Conservation (phyloP, 2,113 vertebrate species). For the Indicator indicator region DNA sequence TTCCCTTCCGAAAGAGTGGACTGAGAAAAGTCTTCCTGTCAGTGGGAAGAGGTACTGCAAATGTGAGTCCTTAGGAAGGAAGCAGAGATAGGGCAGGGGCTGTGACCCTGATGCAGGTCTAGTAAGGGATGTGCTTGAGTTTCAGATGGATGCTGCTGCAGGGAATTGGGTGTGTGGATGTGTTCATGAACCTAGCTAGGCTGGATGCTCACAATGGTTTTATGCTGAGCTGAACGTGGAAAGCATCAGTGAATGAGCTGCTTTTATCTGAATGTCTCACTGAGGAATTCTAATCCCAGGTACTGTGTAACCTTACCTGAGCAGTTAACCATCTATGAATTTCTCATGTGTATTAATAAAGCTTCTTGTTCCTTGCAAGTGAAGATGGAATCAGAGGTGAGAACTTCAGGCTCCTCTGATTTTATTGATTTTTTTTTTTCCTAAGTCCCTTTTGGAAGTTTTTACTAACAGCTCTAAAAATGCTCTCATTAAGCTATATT, state of each 20-base stretch:
- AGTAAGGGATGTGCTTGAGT: neutral
- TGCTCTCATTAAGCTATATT: neutral
- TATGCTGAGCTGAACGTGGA: neutral
- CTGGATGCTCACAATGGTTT: neutral
- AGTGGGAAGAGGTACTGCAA: neutral
- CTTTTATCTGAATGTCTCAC: neutral
- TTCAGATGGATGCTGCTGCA: neutral
- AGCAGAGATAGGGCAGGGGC: no score
- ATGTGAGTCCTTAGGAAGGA: neutral
- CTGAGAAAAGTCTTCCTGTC: neutral
- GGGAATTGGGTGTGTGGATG: neutral
- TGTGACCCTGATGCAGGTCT: rapidly evolving
- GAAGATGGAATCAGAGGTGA: neutral
- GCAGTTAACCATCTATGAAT: neutral
- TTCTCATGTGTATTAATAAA: neutral
- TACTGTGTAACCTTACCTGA: neutral
- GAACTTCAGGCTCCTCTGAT: neutral
- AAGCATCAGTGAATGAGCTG: neutral
- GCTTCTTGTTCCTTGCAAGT: neutral
- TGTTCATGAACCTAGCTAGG: neutral
- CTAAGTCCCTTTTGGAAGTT: neutral
- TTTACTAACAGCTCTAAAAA: neutral
- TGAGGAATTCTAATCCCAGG: neutral
- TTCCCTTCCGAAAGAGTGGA: neutral
- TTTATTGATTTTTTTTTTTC: neutral